Evolutionary conservation across 1,140 invertebrate species (phyloP).

Genomic region (Pemphigus obesinymphae): DNA sequence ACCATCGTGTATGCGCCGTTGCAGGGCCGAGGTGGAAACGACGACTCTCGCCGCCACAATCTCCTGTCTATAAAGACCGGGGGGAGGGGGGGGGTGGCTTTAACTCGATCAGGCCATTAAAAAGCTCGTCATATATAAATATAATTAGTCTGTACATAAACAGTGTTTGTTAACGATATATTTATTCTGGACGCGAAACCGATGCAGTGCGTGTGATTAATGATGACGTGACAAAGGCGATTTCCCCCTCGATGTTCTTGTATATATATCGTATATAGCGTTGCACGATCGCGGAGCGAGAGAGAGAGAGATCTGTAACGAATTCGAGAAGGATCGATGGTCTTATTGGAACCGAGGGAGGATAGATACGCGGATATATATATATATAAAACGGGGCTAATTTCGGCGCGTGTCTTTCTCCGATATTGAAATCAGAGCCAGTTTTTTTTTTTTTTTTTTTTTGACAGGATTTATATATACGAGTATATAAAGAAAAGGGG

Average conservation of each 20-base stretch:
- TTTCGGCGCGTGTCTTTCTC: background rate
- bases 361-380: too few relatives aligned
- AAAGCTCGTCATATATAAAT: background rate
- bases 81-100: too few relatives aligned
- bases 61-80: too few relatives aligned
- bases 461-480: background rate
- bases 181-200: background rate
- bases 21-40: too few relatives aligned
- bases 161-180: background rate
- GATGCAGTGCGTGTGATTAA: background rate
- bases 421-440: slow-evolving; percentile 17
- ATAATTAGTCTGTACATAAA: background rate
- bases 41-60: too few relatives aligned
- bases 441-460: background rate
- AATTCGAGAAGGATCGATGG: slow-evolving; percentile 23
- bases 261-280: background rate
- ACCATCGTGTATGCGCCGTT: too few relatives aligned
- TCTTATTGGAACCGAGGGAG: background rate
- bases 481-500: background rate
- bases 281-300: background rate
- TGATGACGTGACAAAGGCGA: background rate
- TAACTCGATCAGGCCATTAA: background rate
- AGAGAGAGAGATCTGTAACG: background rate
- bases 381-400: background rate
- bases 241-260: background rate